These are phyloP conservation scores for Sebastes umbrosus DNA, from an alignment of 2,797 vertebrate species.

Conservation along the genomic window DNA sequence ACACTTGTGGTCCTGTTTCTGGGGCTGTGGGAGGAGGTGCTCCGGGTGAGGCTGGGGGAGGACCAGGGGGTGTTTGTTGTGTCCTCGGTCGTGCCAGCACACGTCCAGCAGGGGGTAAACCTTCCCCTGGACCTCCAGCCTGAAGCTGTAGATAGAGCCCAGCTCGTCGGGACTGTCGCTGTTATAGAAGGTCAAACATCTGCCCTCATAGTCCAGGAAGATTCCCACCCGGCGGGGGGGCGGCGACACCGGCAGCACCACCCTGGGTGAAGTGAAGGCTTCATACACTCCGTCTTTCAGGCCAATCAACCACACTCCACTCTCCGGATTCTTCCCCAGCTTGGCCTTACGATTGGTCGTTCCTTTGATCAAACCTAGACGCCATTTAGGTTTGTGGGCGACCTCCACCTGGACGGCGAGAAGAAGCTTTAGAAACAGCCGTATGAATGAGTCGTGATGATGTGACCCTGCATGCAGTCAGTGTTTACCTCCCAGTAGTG, in stretches of 20 bases:
- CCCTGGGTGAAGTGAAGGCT: slow-evolving; percentile 79
- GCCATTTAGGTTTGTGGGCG: slow-evolving; percentile 85
- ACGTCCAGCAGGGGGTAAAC: slow-evolving; percentile 87
- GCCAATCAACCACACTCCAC: slow-evolving; percentile 86
- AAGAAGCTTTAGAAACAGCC: not conserved
- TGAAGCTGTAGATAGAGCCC: slow-evolving; percentile 84
- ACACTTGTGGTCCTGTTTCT: not conserved
- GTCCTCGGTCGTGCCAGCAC: slow-evolving; percentile 86
- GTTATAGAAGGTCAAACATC: slow-evolving; percentile 84
- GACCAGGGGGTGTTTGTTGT: slow-evolving; percentile 81
- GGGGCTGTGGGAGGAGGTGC: not conserved
- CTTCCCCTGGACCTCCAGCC: slow-evolving; percentile 86
- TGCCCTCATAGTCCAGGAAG: slow-evolving; percentile 86
- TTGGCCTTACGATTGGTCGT: slow-evolving; percentile 83
- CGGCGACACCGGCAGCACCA: slow-evolving; percentile 68
- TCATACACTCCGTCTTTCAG: slow-evolving; percentile 86
- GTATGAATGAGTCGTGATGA: no score
- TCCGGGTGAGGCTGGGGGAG: slow-evolving; percentile 53
- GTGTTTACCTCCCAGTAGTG: slow-evolving; percentile 86
- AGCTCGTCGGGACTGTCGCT: slow-evolving; percentile 81
- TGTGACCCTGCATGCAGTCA: no score
- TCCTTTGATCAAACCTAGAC: slow-evolving; percentile 85
- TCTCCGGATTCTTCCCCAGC: slow-evolving; percentile 83
- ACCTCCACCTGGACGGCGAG: slow-evolving; percentile 73
- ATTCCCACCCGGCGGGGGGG: slow-evolving; percentile 80